Evolutionary conservation across 2,888 invertebrate species (phyloP), one percentile per base, ranked within the genome.

Genomic region (Caenorhabditis sp.): DNA sequence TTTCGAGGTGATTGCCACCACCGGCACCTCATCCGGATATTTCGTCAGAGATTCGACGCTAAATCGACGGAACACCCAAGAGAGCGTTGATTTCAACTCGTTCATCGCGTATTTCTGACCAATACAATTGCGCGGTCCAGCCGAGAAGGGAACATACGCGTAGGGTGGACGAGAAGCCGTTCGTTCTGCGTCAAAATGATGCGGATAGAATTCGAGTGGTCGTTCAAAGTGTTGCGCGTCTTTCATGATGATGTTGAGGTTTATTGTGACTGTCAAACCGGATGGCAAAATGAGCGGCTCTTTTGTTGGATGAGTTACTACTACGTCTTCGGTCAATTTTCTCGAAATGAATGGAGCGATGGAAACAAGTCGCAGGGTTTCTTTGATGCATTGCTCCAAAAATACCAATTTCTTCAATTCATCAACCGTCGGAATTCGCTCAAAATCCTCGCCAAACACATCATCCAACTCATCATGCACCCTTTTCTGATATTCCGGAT

Each of bases 81-180:
- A 73, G 5, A 73, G n/a, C 2, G 89, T 76, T 0, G 88, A 86
- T 71, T 89, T 89, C 81, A 88, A 88, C 72, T 89, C 89, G 71
- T 88, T 77, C 68, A 88, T 67, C 26, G 89, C 89, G 84, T 89
- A 89, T 72, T 88, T 89, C 76, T 89, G 89, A 27, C 84, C 85
- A 23, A 86, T 86, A 54, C 84, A 85, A 58, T 85, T 86, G 17
- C 84, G 68, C 10, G 84, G 82, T 5, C 85, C 85, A 8, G 83
- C 85, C n/a, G 84, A 83, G 76, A 86, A 86, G n/a, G 86, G 86
- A 36, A 86, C 78, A 67, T 76, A 85, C 1, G 82, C 76, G 54
- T 76, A 86, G 2, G 85, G 82, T 62, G 84, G 77, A 8, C 84
- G 66, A 19, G 76, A 69, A 19, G 62, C 78, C 58, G 60, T 67